Percentiles rank a stretch among this genome's conserved stretches.
Evolutionary conservation across 2,113 vertebrate species (phyloP).

Genomic region (Capricornis sumatraensis): DNA sequence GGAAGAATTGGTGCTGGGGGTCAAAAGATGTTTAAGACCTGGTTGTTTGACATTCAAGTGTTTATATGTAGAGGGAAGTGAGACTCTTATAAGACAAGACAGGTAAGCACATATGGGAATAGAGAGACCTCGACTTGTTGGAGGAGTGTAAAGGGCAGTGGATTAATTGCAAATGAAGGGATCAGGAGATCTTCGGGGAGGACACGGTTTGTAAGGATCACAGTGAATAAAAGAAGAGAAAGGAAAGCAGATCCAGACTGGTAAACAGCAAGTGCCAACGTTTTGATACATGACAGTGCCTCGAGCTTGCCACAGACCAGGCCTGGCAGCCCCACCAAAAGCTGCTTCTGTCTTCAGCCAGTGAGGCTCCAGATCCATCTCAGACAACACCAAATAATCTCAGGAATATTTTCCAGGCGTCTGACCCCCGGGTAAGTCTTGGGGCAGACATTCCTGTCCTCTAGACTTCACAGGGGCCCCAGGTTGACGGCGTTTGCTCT

Average conservation of each 20-base stretch:
- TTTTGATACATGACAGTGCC: not conserved
- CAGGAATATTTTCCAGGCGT: conserved; percentile 69
- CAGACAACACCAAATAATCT: conserved; percentile 57
- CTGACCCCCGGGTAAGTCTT: conserved; percentile 46
- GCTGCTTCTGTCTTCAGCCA: conserved; percentile 16
- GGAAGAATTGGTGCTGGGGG: not conserved
- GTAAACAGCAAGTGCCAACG: not conserved
- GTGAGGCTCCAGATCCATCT: conserved; percentile 58
- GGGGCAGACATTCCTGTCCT: conserved; percentile 60
- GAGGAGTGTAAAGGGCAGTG: not conserved
- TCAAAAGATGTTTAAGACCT: not conserved
- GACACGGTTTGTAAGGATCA: not conserved
- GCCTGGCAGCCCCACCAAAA: not conserved
- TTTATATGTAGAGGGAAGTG: not conserved
- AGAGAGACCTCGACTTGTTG: not conserved
- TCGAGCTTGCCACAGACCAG: not conserved
- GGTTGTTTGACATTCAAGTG: not conserved
- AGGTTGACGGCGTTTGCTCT: not conserved
- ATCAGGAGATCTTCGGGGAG: not conserved
- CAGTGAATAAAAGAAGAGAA: not conserved
- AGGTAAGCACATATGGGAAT: not conserved
- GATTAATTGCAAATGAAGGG: not conserved
- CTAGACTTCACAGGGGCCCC: not conserved
- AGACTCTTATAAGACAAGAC: not conserved
- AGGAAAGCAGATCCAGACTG: not conserved